Base-by-base conservation (phyloP, 2,797 vertebrate species). In the Centroberyx gerrardi region DNA sequence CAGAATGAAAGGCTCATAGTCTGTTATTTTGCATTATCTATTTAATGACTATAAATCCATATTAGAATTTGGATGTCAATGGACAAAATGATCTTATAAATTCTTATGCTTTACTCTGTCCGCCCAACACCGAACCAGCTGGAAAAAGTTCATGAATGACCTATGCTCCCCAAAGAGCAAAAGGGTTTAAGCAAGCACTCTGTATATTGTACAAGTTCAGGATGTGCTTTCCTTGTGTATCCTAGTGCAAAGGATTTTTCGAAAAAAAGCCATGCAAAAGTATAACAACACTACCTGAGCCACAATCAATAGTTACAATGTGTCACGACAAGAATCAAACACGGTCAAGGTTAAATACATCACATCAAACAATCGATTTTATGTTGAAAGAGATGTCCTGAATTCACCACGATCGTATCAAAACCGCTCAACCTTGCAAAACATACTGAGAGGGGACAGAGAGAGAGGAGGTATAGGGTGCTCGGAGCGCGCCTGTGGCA, bases 401-500 rank as follows among this genome's bases (percentile, higher is more conserved):
- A 52, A 82, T 87, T 68, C 62, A 68, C 72, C 56, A 27, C 17
- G 17, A 70, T 82, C 62, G 76, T 78, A 88, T 72, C 48, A 0
- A 52, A 91, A 80, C 81, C 64, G 70, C 81, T 88, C 88, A 89
- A 86, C 87, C 89, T 87, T 90, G 83, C 82, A 27, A 87, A 88
- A 90, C 88, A 82, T 64, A 74, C 68, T 65, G 80, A 81, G 87
- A 74, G 54, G 62, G 81, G 83, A 74, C 87, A 78, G 81, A 80
- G 78, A n/a, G 79, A 74, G 52, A 29, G 51, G 73, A 76, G 84
- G 81, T 74, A 78, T 7, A 52, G 90, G 83, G 85, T 54, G 89
- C 93, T 87, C 42, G 0, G 86, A 88, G 92, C 91, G 80, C 49
- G 92, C 92, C 92, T 65, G 84, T 76, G 90, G 93, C 92, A 92